phyloP scores from a whole-genome alignment of 2,113 vertebrate species.

The Sclerurus mexicanus region DNA sequence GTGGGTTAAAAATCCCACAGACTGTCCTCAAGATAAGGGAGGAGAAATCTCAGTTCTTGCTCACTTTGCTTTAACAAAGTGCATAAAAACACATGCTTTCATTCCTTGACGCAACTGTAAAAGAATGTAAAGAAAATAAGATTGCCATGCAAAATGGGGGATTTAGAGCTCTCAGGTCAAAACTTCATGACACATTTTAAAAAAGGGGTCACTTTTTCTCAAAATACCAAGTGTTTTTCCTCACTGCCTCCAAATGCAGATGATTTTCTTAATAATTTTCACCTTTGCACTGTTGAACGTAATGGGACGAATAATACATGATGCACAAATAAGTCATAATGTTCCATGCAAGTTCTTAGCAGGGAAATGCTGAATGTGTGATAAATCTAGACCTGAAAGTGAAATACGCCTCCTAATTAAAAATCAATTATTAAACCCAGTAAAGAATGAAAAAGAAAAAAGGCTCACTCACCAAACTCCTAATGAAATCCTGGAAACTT shows the following conservation, averaged over 20 bases:
- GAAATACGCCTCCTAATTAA: conserved; percentile 56
- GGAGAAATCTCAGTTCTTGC: neutral
- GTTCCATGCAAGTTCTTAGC: neutral
- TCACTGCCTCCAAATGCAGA: neutral
- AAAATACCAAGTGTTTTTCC: neutral
- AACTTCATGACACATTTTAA: neutral
- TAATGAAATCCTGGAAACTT: conserved; percentile 36
- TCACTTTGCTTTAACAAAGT: neutral
- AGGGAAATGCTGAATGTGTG: neutral
- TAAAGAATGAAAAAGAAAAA: conserved; percentile 32
- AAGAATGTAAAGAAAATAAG: neutral
- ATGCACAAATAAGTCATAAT: conserved; percentile 2
- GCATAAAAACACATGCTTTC: neutral
- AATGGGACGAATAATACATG: neutral
- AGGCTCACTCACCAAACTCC: conserved; percentile 15
- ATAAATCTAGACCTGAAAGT: conserved; percentile 23
- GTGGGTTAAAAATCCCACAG: neutral
- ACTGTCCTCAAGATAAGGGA: neutral
- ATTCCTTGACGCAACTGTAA: neutral
- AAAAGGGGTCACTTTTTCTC: neutral
- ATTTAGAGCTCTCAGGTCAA: neutral
- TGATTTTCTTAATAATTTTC: neutral
- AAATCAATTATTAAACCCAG: conserved; percentile 61
- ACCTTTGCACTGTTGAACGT: neutral
- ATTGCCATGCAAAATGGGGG: neutral